Conservation (phyloP, 2,888 invertebrate genomes). For the Pristionchus exspectatus region DNA sequence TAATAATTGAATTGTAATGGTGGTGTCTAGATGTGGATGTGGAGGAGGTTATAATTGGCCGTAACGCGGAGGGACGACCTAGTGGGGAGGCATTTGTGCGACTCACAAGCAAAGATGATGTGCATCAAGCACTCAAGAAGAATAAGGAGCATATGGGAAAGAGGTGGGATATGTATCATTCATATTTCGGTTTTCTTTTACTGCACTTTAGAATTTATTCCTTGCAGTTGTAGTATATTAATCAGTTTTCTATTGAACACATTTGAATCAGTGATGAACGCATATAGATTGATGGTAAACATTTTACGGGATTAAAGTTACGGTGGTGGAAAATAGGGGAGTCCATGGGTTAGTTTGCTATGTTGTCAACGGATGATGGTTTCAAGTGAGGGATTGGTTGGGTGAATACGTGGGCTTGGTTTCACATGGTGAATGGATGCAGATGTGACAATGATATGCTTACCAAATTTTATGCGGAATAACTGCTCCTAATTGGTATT, state of each 20-base stretch:
- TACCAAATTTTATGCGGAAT: too few species aligned
- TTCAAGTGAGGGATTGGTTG: too few species aligned
- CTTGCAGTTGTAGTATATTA: neutral
- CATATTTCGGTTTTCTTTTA: neutral
- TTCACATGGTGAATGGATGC: too few species aligned
- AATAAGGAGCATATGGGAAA: slow-evolving; percentile 75
- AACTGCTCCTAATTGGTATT: too few species aligned
- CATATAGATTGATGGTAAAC: neutral
- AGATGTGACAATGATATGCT: too few species aligned
- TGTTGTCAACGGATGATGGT: too few species aligned
- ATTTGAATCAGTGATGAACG: slow-evolving; percentile 18
- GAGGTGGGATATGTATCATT: slow-evolving; percentile 69
- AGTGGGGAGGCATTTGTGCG: slow-evolving; percentile 76
- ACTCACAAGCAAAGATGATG: slow-evolving; percentile 68
- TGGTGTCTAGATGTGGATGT: slow-evolving; percentile 68
- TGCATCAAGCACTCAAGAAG: slow-evolving; percentile 70
- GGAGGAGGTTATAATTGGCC: slow-evolving; percentile 70
- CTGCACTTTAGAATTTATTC: neutral
- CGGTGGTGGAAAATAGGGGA: too few species aligned
- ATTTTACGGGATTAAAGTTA: neutral
- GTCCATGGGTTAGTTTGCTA: too few species aligned
- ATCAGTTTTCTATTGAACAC: neutral
- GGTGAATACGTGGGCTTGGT: too few species aligned
- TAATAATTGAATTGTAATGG: slow-evolving; percentile 6
- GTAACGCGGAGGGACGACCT: slow-evolving; percentile 68